phyloP scores from a whole-genome alignment of 2,888 invertebrate species.

The Arge pagana region DNA sequence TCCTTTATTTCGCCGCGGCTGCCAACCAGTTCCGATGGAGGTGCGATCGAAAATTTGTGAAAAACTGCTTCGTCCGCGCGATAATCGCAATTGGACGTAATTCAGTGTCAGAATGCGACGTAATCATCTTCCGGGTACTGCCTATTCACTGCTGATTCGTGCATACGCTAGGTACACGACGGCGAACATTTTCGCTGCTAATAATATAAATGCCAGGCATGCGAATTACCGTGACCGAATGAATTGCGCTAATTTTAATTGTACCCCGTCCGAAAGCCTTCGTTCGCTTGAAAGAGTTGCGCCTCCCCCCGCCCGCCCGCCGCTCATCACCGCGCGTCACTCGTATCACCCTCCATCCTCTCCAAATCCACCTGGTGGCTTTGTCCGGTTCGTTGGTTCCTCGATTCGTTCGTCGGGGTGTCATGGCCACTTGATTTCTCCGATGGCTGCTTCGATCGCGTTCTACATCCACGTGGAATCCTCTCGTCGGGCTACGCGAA shows the following conservation, averaged over 20 bases:
- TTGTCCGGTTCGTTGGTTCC: too few species aligned
- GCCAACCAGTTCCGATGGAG: too few species aligned
- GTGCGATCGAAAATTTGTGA: constrained; percentile 47
- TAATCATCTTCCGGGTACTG: constrained; percentile 39
- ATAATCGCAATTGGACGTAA: constrained; percentile 49
- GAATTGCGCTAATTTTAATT: constrained; percentile 56
- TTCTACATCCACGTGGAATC: too few species aligned
- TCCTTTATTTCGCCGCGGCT: too few species aligned
- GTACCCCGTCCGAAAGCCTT: constrained; percentile 35
- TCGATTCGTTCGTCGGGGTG: too few species aligned
- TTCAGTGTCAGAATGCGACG: constrained; percentile 48
- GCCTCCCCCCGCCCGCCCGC: constrained; percentile 23
- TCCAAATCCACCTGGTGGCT: too few species aligned
- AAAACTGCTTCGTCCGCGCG: constrained; percentile 39
- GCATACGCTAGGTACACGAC: background rate
- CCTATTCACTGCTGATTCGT: background rate
- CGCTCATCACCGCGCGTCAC: constrained; percentile 13
- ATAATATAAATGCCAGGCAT: constrained; percentile 54
- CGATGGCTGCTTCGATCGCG: too few species aligned
- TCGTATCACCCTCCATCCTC: constrained; percentile 19
- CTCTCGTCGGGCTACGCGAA: too few species aligned
- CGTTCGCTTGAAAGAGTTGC: constrained; percentile 20
- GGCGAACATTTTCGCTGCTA: constrained; percentile 47
- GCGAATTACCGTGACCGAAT: constrained; percentile 50
- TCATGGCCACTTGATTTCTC: too few species aligned